Evolutionary conservation across 2,113 vertebrate genomes (phyloP).

Genomic region (Calypte anna): DNA sequence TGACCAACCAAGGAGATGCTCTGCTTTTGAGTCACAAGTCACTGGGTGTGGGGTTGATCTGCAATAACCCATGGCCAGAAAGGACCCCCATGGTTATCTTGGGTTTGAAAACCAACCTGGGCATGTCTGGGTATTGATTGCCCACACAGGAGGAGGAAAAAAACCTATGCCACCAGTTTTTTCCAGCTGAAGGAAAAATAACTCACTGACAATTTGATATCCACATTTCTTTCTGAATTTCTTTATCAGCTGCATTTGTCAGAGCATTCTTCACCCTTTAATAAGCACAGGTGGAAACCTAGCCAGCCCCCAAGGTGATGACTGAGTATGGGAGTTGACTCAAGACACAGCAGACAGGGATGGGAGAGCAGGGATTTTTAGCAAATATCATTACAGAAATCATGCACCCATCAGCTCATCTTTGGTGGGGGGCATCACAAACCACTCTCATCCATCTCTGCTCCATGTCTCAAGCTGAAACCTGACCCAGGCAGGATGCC

Average conservation of each 20-base stretch:
- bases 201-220: neutral
- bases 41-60: neutral
- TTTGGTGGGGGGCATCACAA: neutral
- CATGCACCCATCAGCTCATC: neutral
- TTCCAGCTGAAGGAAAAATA: neutral
- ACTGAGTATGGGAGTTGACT: neutral
- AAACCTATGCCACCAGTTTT: neutral
- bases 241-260: neutral
- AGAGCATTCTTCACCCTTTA: conserved; percentile 29
- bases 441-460: neutral
- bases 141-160: neutral
- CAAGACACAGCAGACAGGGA: neutral
- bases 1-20: neutral
- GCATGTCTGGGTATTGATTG: neutral
- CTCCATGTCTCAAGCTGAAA: neutral
- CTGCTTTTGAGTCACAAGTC: neutral
- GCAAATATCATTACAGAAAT: neutral
- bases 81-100: neutral
- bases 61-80: neutral
- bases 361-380: neutral
- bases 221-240: neutral
- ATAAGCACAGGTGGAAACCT: neutral
- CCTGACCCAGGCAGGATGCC: neutral
- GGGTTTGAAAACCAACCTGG: neutral
- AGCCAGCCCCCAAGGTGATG: neutral